Evolutionary conservation across 2,113 vertebrate species (phyloP), one percentile per base, ranked within the genome.

Genomic region (Lepus europaeus): DNA sequence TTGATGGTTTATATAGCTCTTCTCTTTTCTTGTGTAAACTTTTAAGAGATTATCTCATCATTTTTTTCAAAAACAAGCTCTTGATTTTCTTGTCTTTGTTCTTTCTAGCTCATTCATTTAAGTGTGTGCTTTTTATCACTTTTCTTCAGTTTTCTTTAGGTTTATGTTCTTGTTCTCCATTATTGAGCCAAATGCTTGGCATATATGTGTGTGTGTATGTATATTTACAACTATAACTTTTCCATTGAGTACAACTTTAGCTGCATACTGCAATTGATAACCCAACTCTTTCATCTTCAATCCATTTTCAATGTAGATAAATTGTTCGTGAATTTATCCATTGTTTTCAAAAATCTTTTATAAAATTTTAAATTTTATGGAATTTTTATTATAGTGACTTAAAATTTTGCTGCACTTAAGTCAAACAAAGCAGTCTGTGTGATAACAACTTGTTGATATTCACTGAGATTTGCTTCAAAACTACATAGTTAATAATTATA

Each of bases 291-390:
- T 86, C 69, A 77, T 56, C 88, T 63, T 59, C 20, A 59, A 45
- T 61, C 56, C 27, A 69, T 81, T 92, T 72, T 90, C 70, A 90
- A 90, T 93, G 59, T 51, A 66, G n/a, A 59, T 79, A 64, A 78
- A 13, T 76, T 90, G 53, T 31, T 68, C 53, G 87, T 70, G 10
- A 36, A 83, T 33, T 77, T 56, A 72, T 72, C 11, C 51, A 22
- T 93, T 72, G n/a, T 68, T 87, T 85, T 80, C 3, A 4, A 51
- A 93, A 87, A 73, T 31, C 20, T 61, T 14, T 68, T 16, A 1
- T 73, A 87, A 83, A 91, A 27, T 51, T 83, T 66, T 64, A 33
- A 84, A 61, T 68, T 51, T 6, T 31, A 25, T 36, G 22, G 8
- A 64, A 10, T 83, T 78, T 90, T 72, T 61, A 13, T 56, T 83